Base-by-base conservation (phyloP, 2,888 invertebrate genomes). In the Chironomus riparius region DNA sequence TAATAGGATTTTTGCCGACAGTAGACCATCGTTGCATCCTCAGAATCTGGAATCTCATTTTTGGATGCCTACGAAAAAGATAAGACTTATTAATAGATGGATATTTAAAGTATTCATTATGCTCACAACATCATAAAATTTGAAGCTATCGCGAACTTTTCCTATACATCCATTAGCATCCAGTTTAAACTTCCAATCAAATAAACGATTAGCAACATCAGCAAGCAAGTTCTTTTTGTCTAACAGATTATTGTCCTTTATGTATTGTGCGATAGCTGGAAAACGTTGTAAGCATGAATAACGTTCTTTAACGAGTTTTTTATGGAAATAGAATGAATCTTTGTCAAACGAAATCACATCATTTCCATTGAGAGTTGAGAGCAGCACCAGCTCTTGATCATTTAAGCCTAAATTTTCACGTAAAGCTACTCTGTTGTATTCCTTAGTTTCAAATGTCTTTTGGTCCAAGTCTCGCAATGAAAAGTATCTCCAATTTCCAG, bases 341-440 rank as follows among this genome's bases (percentile, higher is more conserved):
- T 2, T 38, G 2, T 28, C 38, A 15, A n/a, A 73, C 0, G 3
- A 6, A 5, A 73, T 38, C 10, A 73, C 47, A 10, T 73, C 72
- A 48, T 78, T 78, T 13, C 78, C 78, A 13, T 50, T 69, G n/a
- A 78, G 47, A 12, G 78, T 78, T 4, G 77, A 77, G 1, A 78
- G 70, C 3, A 78, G n/a, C 13, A 68, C 38, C 71, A 78, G 62
- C 50, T 78, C 76, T 10, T 62, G n/a, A 13, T 21, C 18, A 12
- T 75, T 68, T n/a, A 78, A 47, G 2, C n/a, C 4, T 7, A 78
- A 47, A 2, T 48, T 28, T 12, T 38, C 4, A 7, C 77, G 68
- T 15, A 78, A 38, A 7, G 76, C 76, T 13, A 0, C 21, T 62
- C 77, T 69, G 50, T 76, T 76, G 65, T 70, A 77, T 47, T 78